These are phyloP conservation scores for Himalopsyche japonica DNA, from an alignment of 2,888 invertebrate genomes.

Conservation along the genomic window DNA sequence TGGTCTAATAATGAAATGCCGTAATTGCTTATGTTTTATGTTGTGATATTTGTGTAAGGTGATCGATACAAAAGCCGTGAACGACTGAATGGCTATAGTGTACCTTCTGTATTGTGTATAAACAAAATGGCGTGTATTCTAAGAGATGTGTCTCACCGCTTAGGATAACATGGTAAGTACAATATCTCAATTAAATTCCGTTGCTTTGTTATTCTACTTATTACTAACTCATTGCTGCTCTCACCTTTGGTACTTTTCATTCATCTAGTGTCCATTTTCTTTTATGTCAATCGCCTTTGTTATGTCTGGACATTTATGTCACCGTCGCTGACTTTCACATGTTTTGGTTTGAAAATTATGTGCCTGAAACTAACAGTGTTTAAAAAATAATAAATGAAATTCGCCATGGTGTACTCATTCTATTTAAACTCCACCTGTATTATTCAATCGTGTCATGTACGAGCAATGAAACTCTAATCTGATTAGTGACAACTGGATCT, in stretches of 20 bases:
- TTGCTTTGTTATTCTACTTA: not conserved
- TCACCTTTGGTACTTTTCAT: not conserved
- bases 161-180: conserved; percentile 24
- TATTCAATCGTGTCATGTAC: no score
- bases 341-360: not conserved
- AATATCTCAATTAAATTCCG: not conserved
- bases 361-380: not conserved
- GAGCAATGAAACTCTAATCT: no score
- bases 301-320: not conserved
- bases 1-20: not conserved
- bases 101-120: conserved; percentile 21
- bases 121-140: conserved; percentile 29
- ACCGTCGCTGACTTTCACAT: not conserved
- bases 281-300: conserved; percentile 19
- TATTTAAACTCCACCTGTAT: no score
- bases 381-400: not conserved
- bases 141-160: conserved; percentile 16
- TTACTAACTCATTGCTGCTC: not conserved
- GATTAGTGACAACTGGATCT: no score
- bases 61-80: conserved; percentile 20
- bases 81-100: conserved; percentile 21
- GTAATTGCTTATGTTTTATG: conserved; percentile 8
- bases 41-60: conserved; percentile 20
- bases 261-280: conserved; percentile 7
- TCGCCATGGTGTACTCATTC: not conserved